phyloP scores from a whole-genome alignment of 2,113 vertebrate genomes.

The Campylorhamphus procurvoides region DNA sequence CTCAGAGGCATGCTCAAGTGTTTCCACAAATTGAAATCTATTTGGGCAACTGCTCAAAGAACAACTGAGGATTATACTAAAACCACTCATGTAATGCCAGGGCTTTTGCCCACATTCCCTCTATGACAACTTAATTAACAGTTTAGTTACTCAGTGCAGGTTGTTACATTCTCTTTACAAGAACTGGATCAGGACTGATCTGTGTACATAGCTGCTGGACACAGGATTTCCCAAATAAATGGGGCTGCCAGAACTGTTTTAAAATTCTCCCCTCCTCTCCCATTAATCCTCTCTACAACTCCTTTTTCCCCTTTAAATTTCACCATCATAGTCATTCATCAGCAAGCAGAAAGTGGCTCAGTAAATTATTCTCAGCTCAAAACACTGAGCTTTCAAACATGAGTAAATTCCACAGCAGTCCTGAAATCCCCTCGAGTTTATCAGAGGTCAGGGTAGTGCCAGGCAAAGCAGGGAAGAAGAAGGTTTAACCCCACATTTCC shows the following conservation, averaged over 20 bases:
- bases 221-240: not conserved
- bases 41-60: not conserved
- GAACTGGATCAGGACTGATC: not conserved
- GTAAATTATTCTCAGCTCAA: slow-evolving; percentile 4
- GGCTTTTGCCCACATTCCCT: not conserved
- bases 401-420: not conserved
- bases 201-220: accelerated
- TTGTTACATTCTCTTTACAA: not conserved
- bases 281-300: not conserved
- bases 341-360: not conserved
- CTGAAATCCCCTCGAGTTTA: not conserved
- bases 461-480: not conserved
- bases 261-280: not conserved
- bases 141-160: not conserved
- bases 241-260: not conserved
- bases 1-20: not conserved
- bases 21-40: not conserved
- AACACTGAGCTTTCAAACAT: not conserved
- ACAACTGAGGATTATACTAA: not conserved
- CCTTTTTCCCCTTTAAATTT: not conserved
- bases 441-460: slow-evolving; percentile 9
- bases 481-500: slow-evolving; percentile 25
- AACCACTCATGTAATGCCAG: not conserved
- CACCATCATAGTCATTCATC: not conserved
- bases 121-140: not conserved